Evolutionary conservation across 2,113 vertebrate species (phyloP), one percentile per base, ranked within the genome.

Genomic region (Cisticola juncidis): DNA sequence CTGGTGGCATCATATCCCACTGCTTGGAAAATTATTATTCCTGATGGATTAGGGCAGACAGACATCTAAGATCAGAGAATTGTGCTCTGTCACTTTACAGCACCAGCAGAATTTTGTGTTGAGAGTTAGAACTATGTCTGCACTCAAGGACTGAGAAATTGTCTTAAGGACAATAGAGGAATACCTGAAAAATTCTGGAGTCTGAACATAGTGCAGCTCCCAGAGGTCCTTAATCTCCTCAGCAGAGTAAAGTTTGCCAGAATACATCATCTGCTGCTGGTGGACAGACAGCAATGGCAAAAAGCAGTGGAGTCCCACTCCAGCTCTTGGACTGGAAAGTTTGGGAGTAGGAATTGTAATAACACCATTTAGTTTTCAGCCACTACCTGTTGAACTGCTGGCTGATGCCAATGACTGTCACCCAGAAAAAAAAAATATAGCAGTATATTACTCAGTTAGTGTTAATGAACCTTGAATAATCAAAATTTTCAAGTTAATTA

Each of bases 251-350:
- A 20, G 25, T 76, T 56, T 50, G 47, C 33, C 56, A 82, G 47
- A 78, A 58, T 20, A 57, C 16, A 47, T 44, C 14, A 45, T 21
- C 47, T 91, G 69, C 56, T 61, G 25, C 42, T 66, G 44, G 26
- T 50, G 51, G 29, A 38, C 4, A 11, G 70, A 12, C 26, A 56
- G 15, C 38, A 66, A 24, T 33, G 40, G 16, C 35, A 68, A 76
- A 87, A 86, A 60, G 33, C 38, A 45, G 4, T 8, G 15, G 8
- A 83, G 28, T 36, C 40, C 48, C 53, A 7, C 31, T 47, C 24
- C 1, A 0, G 22, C 11, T 6, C 1, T 40, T 68, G 38, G 19
- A 72, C 44, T 60, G 0, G 0, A 64, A 18, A 33, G 10, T 68
- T 60, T 61, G 62, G 78, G 29, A 83, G 12, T 23, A 62, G 44